Evolutionary conservation across 2,888 invertebrate species (phyloP).

Genomic region (Nemapogon koenigi): DNA sequence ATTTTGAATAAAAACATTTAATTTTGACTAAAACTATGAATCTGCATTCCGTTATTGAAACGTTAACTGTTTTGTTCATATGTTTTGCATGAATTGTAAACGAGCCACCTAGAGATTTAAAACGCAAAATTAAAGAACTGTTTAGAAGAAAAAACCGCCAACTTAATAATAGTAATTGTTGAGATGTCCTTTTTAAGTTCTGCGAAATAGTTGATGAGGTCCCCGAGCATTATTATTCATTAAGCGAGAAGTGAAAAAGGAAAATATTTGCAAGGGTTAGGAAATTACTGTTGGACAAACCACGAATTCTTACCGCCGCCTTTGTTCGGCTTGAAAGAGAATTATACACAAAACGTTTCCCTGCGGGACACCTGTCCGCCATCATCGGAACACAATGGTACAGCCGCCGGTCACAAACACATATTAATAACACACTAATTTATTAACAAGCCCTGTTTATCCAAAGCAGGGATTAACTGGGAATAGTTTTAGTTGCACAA

Average conservation of each 20-base stretch:
- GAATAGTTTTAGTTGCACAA: slow-evolving; percentile 65
- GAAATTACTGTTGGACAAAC: slow-evolving; percentile 22
- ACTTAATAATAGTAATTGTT: slow-evolving; percentile 1
- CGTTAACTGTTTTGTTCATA: no score
- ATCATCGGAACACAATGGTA: slow-evolving; percentile 40
- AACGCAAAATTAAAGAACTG: no score
- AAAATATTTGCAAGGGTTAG: slow-evolving; percentile 38
- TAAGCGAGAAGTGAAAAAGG: slow-evolving; percentile 36
- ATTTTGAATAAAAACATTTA: no score
- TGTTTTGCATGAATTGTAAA: no score
- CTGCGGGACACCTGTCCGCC: slow-evolving; percentile 51
- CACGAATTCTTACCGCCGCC: slow-evolving; percentile 37
- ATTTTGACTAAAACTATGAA: no score
- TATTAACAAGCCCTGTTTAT: slow-evolving; percentile 63
- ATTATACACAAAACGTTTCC: slow-evolving; percentile 31
- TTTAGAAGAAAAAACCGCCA: no score
- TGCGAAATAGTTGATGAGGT: no score
- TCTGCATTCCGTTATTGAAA: no score
- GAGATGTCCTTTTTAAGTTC: slow-evolving; percentile 7
- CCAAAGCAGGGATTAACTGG: slow-evolving; percentile 53
- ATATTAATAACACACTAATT: slow-evolving; percentile 65
- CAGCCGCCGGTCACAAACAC: slow-evolving; percentile 28
- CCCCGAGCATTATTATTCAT: no score
- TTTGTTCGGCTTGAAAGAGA: slow-evolving; percentile 49
- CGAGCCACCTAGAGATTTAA: no score